Percentiles rank a stretch among this genome's conserved stretches.
Conservation (phyloP, 37 sponge, comb jelly and placozoan species). For the Tethya wilhelma region DNA sequence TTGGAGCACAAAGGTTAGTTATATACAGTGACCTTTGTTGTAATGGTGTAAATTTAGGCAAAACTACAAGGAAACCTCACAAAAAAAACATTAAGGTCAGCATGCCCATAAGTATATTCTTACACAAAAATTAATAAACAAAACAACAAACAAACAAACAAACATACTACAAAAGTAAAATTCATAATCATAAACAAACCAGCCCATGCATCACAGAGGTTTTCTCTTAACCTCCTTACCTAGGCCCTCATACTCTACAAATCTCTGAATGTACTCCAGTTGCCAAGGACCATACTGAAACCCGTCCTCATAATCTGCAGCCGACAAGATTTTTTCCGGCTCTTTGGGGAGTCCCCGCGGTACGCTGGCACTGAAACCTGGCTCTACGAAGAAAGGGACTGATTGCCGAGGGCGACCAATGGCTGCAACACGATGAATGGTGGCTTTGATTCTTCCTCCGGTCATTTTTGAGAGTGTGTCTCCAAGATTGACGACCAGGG, state of each 20-base stretch:
- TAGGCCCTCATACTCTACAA: conserved; percentile 8
- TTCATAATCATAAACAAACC: neutral
- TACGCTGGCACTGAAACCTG: neutral
- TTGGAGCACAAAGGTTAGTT: too few species aligned
- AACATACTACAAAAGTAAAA: too few species aligned
- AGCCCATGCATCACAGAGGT: too few species aligned
- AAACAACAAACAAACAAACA: too few species aligned
- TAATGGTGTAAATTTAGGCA: too few species aligned
- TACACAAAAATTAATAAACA: too few species aligned
- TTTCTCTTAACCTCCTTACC: too few species aligned
- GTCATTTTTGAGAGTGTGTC: conserved; percentile 8
- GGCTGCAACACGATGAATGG: conserved; percentile 18
- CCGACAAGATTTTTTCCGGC: neutral
- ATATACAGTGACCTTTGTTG: too few species aligned
- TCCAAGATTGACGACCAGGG: conserved; percentile 23
- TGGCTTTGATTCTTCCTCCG: conserved; percentile 11
- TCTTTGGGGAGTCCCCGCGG: conserved; percentile 1
- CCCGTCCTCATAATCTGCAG: neutral
- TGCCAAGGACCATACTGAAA: conserved; percentile 21
- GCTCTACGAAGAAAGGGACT: conserved; percentile 34
- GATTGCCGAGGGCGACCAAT: conserved; percentile 20
- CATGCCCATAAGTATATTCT: too few species aligned
- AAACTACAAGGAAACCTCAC: too few species aligned
- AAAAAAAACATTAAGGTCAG: too few species aligned
- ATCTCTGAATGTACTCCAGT: neutral